Percentiles rank a stretch among this genome's conserved stretches.
Evolutionary conservation across 2,797 vertebrate genomes (phyloP).

Genomic region (Knipowitschia caucasica): DNA sequence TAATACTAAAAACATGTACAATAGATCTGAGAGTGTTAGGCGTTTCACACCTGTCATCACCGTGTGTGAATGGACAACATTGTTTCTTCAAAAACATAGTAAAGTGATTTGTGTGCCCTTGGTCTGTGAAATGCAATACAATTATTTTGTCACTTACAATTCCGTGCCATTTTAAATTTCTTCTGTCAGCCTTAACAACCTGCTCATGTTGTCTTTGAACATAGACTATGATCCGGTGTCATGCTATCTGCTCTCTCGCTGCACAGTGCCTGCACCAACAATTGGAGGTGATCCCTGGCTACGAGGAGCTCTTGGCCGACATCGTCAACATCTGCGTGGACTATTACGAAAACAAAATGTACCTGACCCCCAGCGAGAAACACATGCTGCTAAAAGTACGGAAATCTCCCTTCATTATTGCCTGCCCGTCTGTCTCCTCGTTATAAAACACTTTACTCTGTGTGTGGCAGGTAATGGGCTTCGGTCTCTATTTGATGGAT

Average conservation of each 20-base stretch:
- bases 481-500: constrained; percentile 96
- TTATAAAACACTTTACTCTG: constrained; percentile 16
- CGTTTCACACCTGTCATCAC: too few species aligned
- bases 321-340: constrained; percentile 98
- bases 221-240: constrained; percentile 18
- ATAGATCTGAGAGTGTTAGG: too few species aligned
- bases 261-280: constrained; percentile 94
- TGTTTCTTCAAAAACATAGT: too few species aligned
- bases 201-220: neutral
- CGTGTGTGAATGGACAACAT: too few species aligned
- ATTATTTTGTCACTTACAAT: too few species aligned
- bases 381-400: constrained; percentile 97
- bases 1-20: too few species aligned
- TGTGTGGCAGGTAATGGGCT: constrained; percentile 91
- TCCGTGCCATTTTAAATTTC: too few species aligned
- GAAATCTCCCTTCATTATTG: neutral
- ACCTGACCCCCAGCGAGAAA: constrained; percentile 96
- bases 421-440: neutral
- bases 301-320: constrained; percentile 95
- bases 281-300: constrained; percentile 93
- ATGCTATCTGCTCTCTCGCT: constrained; percentile 5
- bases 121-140: too few species aligned
- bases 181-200: too few species aligned
- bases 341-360: constrained; percentile 99
- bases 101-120: too few species aligned